Base-by-base conservation (phyloP, 2,113 vertebrate species). In the Polyodon spathula region DNA sequence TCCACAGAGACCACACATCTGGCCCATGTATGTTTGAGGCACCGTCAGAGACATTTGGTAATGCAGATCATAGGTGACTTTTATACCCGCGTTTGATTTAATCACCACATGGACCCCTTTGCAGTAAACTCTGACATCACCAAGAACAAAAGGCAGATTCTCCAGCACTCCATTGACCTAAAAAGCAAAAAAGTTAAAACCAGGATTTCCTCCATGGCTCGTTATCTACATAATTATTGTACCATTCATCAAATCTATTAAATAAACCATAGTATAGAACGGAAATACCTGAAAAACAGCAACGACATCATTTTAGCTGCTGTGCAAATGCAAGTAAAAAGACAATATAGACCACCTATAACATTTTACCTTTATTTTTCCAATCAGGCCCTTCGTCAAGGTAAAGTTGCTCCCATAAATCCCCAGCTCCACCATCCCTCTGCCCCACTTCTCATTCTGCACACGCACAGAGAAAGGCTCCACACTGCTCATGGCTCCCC, bases 1-100 rank as follows among this genome's bases (percentile, higher is more conserved):
- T 12, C 86, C 86, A 37, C 86, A 88, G 10, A 89, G 71, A 4
- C 84, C 81, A 2, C 75, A 83, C 1, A 81, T 74, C 5, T 69
- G 65, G 6, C 53, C 52, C 10, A 4, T 64, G 71, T 81, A 86
- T 48, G 40, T 40, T 1, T 46, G 1, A 0, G 82, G 73, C 7
- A 85, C 66, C 17, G 66, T 79, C 12, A 88, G 4, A 0, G 59
- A 40, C 60, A 84, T 52, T 27, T 74, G 72, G 50, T 60, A 59
- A 46, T 76, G 71, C 68, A 84, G 81, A 65, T 86, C 63, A 0
- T 84, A 88, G 46, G 54, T 69, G 56, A 86, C 70, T 14, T 74
- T 71, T 37, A 85, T 62, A 4, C 74, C 81, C 0, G 81, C 78
- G 15, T 68, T 50, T 4, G 73, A 70, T 60, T 75, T 68, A 3